Base-by-base conservation (phyloP, 2,888 invertebrate genomes). In the Ophion slaviceki region DNA sequence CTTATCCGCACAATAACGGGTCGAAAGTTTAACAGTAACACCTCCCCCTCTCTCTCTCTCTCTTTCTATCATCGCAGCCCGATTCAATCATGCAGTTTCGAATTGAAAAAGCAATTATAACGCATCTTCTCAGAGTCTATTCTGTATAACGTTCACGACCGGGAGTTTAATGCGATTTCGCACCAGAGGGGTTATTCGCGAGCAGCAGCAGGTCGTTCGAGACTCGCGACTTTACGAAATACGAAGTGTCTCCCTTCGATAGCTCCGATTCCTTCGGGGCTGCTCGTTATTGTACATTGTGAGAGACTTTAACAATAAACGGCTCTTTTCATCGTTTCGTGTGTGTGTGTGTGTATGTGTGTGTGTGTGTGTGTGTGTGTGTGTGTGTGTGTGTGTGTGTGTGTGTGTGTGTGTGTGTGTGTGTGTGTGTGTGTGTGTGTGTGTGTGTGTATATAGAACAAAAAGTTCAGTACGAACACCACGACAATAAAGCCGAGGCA, bases 211-310 rank as follows among this genome's bases (percentile, higher is more conserved):
- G 36, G 40, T 62, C 67, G 11, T 62, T 36, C 2, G 57, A 28
- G 36, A 64, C 36, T 11, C 40, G 40, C 40, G 40, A 40, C 59
- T 45, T 74, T 47, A 68, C 67, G 57, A 59, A 67, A n/a, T 72
- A 70, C 64, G 61, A 67, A 77, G 24, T 32, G 66, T 79, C 75
- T 78, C 70, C 74, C 32, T 72, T 81, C 76, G 81, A 87, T 86
- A 53, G 71, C 86, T 84, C 74, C 86, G 87, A 88, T 89, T 88
- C 85, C 82, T 87, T 82, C 53, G 53, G 53, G 53, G 53, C 53
- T 87, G 88, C 89, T 90, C 90, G 88, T 90, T 90, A 90, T 88
- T 89, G 88, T 88, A 88, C 86, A 88, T 88, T 90, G 88, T 87
- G 88, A 62, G 80, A 82, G 75, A 67, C 80, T 61, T 74, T 88